Conservation (phyloP, 2,888 invertebrate species). For the Pandemis cinnamomeana region DNA sequence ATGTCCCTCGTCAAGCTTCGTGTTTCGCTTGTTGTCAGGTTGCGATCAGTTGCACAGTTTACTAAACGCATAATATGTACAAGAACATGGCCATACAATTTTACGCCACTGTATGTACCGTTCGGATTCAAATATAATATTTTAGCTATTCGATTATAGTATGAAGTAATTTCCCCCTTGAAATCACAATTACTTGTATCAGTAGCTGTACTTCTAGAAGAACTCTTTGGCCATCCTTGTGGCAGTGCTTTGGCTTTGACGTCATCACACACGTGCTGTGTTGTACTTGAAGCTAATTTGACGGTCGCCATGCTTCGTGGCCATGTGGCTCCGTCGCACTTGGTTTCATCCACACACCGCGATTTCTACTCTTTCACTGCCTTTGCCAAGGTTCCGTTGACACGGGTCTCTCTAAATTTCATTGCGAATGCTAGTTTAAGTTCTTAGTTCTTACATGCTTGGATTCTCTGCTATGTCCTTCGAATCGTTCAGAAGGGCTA, state of each 20-base stretch:
- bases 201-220: background rate
- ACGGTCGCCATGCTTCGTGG: conserved; percentile 76
- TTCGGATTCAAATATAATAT: too few species aligned
- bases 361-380: conserved; percentile 71
- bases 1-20: too few species aligned
- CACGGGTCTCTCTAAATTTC: conserved; percentile 32
- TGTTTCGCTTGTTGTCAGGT: too few species aligned
- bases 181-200: background rate
- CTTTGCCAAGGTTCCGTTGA: conserved; percentile 51
- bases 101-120: too few species aligned
- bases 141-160: too few species aligned
- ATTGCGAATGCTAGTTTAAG: background rate
- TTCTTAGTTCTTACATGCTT: too few species aligned
- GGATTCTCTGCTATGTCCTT: too few species aligned
- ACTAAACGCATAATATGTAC: too few species aligned
- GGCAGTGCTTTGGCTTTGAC: background rate
- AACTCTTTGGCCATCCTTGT: background rate
- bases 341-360: conserved; percentile 70
- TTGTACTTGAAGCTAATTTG: conserved; percentile 75
- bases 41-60: too few species aligned
- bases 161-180: too few species aligned
- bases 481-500: too few species aligned
- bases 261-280: conserved; percentile 51
- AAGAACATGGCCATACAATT: too few species aligned
- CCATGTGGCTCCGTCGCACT: conserved; percentile 75